phyloP scores from a whole-genome alignment of 2,113 vertebrate species.

The Conger conger region DNA sequence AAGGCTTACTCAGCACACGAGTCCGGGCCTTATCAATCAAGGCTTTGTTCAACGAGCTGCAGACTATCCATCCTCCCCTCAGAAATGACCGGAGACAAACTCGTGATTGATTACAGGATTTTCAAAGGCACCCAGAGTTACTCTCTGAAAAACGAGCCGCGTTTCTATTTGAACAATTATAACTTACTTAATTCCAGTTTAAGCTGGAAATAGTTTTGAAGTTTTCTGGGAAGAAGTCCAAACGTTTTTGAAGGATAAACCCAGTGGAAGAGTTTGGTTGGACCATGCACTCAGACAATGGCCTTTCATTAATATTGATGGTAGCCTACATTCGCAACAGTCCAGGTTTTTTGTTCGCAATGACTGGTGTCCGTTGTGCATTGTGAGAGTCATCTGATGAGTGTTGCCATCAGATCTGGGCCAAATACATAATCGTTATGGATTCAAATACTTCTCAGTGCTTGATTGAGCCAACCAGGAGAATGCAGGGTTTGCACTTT shows the following conservation, averaged over 20 bases:
- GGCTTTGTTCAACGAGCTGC: background rate
- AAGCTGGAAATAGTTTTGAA: background rate
- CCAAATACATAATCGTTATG: too few species aligned
- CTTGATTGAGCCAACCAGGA: too few species aligned
- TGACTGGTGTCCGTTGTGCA: background rate
- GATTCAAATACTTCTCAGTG: too few species aligned
- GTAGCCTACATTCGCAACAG: background rate
- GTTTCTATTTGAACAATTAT: background rate
- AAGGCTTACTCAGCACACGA: slow-evolving; percentile 48
- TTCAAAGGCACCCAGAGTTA: background rate
- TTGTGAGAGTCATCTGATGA: background rate
- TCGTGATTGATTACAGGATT: background rate
- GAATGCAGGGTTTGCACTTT: too few species aligned
- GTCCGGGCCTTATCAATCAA: background rate
- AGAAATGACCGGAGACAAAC: background rate
- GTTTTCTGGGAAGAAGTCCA: background rate
- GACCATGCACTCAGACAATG: background rate
- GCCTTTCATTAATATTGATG: background rate
- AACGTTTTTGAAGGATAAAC: background rate
- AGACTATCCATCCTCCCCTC: slow-evolving; percentile 2
- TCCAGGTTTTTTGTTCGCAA: background rate
- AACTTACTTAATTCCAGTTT: background rate
- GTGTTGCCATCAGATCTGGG: background rate
- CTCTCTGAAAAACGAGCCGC: background rate
- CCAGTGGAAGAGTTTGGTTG: background rate